These are phyloP conservation scores for Timandra comae DNA, from an alignment of 2,888 invertebrate genomes.

Conservation along the genomic window DNA sequence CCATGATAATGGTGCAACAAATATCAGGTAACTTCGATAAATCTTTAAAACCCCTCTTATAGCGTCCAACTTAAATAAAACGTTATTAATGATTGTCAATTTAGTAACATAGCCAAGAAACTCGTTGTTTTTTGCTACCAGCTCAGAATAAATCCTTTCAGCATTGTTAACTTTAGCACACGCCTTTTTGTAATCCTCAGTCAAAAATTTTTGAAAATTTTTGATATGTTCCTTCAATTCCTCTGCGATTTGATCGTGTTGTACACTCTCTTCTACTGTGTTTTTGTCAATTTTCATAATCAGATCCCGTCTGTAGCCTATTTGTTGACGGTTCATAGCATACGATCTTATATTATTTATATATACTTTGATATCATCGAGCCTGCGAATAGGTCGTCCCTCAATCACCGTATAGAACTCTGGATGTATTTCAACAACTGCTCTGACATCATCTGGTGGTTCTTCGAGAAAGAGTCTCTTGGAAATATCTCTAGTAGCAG, in stretches of 20 bases:
- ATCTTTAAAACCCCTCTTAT: constrained; percentile 55
- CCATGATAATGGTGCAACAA: constrained; percentile 64
- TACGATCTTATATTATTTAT: constrained; percentile 70
- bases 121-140: constrained; percentile 51
- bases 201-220: constrained; percentile 63
- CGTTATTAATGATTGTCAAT: constrained; percentile 54
- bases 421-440: constrained; percentile 80
- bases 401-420: constrained; percentile 79
- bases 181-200: constrained; percentile 66
- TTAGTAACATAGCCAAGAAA: constrained; percentile 50
- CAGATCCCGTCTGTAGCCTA: constrained; percentile 62
- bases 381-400: constrained; percentile 77
- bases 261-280: constrained; percentile 44
- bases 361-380: constrained; percentile 77
- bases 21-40: constrained; percentile 59
- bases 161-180: constrained; percentile 48
- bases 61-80: constrained; percentile 62
- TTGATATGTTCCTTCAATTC: constrained; percentile 57
- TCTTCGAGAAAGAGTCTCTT: constrained; percentile 76
- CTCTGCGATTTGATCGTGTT: constrained; percentile 43
- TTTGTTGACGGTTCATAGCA: constrained; percentile 68
- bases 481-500: constrained; percentile 71
- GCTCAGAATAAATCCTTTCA: constrained; percentile 49
- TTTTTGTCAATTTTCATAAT: constrained; percentile 55
- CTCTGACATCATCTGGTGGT: constrained; percentile 71